These are phyloP conservation scores for Ctenochaetus hawaiiensis DNA, from an alignment of 2,797 vertebrate species.

Conservation along the genomic window DNA sequence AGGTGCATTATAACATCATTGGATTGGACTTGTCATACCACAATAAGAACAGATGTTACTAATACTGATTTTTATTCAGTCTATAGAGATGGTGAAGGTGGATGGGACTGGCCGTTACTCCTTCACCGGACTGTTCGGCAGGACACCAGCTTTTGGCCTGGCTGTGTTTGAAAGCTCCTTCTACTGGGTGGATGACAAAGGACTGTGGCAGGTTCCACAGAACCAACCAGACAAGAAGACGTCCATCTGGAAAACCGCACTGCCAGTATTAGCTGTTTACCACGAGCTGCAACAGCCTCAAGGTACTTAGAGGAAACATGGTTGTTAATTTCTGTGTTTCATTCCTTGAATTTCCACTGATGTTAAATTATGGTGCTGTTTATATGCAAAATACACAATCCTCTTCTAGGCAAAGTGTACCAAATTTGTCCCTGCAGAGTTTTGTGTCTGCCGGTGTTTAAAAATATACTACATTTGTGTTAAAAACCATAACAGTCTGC, in stretches of 20 bases:
- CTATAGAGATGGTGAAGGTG: conserved; percentile 88
- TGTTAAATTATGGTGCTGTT: neutral
- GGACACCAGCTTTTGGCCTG: conserved; percentile 73
- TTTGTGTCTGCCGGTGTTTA: too few relatives aligned
- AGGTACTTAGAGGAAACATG: conserved; percentile 65
- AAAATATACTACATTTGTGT: too few relatives aligned
- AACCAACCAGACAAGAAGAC: conserved; percentile 66
- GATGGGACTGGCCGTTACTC: conserved; percentile 87
- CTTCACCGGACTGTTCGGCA: conserved; percentile 82
- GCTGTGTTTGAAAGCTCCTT: conserved; percentile 87
- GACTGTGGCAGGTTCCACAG: conserved; percentile 80
- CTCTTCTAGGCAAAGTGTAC: too few relatives aligned
- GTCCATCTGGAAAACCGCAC: conserved; percentile 74
- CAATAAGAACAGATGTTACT: too few relatives aligned
- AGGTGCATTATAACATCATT: neutral
- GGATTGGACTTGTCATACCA: too few relatives aligned
- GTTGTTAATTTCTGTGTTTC: too few relatives aligned
- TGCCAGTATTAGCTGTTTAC: conserved; percentile 81
- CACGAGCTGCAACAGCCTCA: conserved; percentile 87
- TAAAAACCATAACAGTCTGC: too few relatives aligned
- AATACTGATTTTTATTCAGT: conserved; percentile 74
- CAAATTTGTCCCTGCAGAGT: too few relatives aligned
- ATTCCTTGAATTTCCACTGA: neutral
- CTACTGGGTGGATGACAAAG: conserved; percentile 87
- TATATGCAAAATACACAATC: neutral